Percentiles rank a stretch among this genome's conserved stretches.
Conservation (phyloP, 1,140 invertebrate genomes). For the Hyposmocoma kahamanoa region DNA sequence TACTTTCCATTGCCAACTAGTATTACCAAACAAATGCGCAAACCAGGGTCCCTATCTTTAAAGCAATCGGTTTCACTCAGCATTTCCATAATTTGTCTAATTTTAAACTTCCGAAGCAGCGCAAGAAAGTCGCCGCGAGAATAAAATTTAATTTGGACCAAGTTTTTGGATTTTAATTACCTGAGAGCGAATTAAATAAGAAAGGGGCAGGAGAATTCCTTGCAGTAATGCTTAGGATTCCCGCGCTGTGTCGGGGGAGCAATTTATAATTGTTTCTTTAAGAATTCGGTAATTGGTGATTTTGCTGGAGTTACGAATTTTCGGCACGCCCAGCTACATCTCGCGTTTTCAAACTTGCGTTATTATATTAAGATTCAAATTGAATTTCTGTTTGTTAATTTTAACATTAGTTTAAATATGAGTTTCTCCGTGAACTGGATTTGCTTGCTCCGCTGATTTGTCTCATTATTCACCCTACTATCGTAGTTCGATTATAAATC, state of each 20-base stretch:
- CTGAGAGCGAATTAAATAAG: conserved; percentile 60
- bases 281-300: conserved; percentile 6
- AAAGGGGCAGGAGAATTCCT: conserved; percentile 17
- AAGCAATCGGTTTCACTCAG: no score
- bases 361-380: no score
- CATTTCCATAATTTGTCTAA: background rate
- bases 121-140: conserved; percentile 5
- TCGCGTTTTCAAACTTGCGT: background rate
- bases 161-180: conserved; percentile 65
- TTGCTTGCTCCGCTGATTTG: no score
- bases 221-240: conserved; percentile 1
- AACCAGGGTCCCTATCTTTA: no score
- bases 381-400: no score
- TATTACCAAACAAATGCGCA: no score
- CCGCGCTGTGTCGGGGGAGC: conserved; percentile 1
- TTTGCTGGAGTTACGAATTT: no score
- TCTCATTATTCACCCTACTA: no score
- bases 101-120: background rate
- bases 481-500: no score
- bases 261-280: conserved; percentile 13
- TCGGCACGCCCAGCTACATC: background rate
- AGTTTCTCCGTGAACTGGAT: no score
- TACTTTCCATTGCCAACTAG: no score
- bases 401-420: no score
- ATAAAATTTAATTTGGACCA: conserved; percentile 59